Base-by-base conservation (phyloP, 2,797 vertebrate species). In the Tragopan temminckii region DNA sequence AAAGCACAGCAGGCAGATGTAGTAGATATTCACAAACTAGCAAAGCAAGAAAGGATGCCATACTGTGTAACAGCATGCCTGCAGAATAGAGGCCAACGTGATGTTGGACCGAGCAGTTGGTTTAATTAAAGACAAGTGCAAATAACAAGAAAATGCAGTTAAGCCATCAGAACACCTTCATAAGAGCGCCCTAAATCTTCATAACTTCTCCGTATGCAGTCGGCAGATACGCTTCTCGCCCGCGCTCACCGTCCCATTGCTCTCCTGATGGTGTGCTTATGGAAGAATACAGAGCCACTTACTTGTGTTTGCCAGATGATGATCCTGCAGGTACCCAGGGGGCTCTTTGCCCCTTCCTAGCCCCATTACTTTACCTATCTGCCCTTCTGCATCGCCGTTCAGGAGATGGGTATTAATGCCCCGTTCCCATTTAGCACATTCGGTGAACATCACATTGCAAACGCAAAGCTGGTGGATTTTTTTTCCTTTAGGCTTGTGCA, bases 121-220 rank as follows among this genome's bases (percentile, higher is more conserved):
- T 77, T 84, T 88, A 68, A 62, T 93, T 93, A 84, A 81, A 81
- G 58, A 29, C 29, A 71, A 92, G 61, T 9, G 31, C 55, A 88
- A 74, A 84, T 59, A 72, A 55, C 23, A 75, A 63, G 38, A 61
- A 68, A 83, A 80, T 7, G 9, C 9, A 1, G 1, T 64, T 92
- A 80, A 71, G 61, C 61, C 40, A 16, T 67, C 33, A 48, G 63
- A 88, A 46, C 36, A 48, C 50, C 85, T 82, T 29, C 5, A 3
- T 61, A n/a, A 55, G 27, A 20, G 8, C 63, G 5, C 17, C 36
- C 27, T 72, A 72, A 63, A 90, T 89, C 81, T 88, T 70, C 75
- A 53, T 23, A 71, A 17, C 8, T 66, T 59, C 27, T 79, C 72
- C 68, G 59, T 74, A 68, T 76, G 25, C 17, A 62, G 40, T 57